phyloP scores from a whole-genome alignment of 2,113 vertebrate genomes.

The Quiscalus mexicanus region DNA sequence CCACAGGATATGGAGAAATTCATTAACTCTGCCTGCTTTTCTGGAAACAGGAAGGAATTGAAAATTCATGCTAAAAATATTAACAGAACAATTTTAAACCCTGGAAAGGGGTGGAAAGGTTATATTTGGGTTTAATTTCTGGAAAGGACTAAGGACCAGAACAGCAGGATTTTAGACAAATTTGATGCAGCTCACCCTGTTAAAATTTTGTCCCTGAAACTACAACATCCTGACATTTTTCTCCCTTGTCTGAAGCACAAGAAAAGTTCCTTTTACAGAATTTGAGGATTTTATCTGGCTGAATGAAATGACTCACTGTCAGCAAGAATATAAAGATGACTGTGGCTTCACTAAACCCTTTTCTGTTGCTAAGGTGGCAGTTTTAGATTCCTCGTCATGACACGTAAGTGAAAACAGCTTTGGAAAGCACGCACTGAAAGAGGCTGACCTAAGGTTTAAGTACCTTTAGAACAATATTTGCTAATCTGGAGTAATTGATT shows the following conservation, averaged over 20 bases:
- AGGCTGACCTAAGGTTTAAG: neutral
- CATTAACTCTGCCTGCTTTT: conserved; percentile 5
- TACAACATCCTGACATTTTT: neutral
- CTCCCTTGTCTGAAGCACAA: neutral
- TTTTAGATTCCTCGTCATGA: conserved; percentile 7
- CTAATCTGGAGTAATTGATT: conserved; percentile 13
- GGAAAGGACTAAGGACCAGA: neutral
- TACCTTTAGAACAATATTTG: neutral
- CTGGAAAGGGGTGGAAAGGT: rapidly evolving
- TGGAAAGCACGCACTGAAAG: neutral
- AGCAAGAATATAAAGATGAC: conserved; percentile 32
- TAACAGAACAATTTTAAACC: neutral
- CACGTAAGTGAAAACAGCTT: neutral
- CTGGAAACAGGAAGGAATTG: conserved; percentile 17
- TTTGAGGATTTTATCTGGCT: neutral
- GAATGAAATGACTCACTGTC: conserved; percentile 5
- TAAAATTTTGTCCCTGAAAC: neutral
- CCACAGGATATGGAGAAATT: neutral
- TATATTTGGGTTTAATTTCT: neutral
- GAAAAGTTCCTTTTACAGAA: conserved; percentile 1
- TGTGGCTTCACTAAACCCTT: neutral
- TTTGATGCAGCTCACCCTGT: neutral
- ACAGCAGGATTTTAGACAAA: neutral
- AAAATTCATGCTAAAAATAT: conserved; percentile 1
- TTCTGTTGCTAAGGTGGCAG: neutral